phyloP scores from a whole-genome alignment of 2,888 invertebrate species.

The Mycogona germanica region DNA sequence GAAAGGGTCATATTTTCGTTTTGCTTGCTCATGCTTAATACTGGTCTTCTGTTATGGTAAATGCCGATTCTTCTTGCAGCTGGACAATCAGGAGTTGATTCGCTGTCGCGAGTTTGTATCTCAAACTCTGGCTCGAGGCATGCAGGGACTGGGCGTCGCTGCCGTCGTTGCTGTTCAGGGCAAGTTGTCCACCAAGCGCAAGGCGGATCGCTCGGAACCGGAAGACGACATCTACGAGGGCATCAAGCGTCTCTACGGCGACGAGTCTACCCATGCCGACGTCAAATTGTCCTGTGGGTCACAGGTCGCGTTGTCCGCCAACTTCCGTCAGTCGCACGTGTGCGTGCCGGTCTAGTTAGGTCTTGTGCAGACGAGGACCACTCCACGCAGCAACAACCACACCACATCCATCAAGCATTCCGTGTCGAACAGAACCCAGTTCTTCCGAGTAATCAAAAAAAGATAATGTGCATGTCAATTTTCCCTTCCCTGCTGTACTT shows the following conservation, averaged over 20 bases:
- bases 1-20: background rate
- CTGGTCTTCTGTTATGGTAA: background rate
- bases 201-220: conserved; percentile 12
- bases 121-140: background rate
- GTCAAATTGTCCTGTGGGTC: background rate
- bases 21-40: background rate
- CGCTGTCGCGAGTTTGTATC: conserved; percentile 17
- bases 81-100: conserved; percentile 15
- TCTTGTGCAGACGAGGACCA: no score
- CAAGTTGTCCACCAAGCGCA: conserved; percentile 13
- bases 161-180: background rate
- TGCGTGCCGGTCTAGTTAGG: no score
- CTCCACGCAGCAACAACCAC: no score
- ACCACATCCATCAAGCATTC: no score
- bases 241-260: conserved; percentile 20
- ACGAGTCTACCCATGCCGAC: conserved; percentile 5
- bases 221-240: conserved; percentile 20
- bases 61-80: conserved; percentile 4
- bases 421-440: no score
- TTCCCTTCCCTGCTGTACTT: no score
- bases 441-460: no score
- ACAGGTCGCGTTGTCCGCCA: conserved; percentile 25
- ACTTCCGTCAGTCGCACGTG: no score
- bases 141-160: background rate
- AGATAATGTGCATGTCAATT: no score